Base-by-base conservation (phyloP, 2,888 invertebrate species). In the Eilema griseolum region DNA sequence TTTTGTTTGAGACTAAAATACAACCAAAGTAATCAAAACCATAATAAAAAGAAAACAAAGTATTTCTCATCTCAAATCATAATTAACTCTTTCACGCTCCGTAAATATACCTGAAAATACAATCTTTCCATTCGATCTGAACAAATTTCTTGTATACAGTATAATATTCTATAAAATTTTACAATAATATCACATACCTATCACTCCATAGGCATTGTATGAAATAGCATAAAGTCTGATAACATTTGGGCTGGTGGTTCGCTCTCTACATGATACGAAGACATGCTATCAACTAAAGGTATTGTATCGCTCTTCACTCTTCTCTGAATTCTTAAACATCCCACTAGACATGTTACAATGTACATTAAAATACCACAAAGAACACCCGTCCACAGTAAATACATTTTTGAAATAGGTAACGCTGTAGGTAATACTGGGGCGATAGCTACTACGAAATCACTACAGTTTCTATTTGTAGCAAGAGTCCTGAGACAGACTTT, bases 191-290 rank as follows among this genome's bases (percentile, higher is more conserved):
- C 33, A 64, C 52, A 31, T 31, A 16, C 14, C 8, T 24, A 20
- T 60, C 74, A 80, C 69, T 80, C 70, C 74, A 74, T 88, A 76
- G 70, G 85, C 76, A 88, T 82, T 16, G 84, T 80, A 73, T 88
- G 88, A 66, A 88, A 77, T 71, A 88, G 85, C 46, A 85, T 83
- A 69, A 89, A 89, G 81, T 91, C 91, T 67, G 89, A 84, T 79
- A 90, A 77, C 85, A 90, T 88, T 66, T 83, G 72, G 56, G 75
- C 85, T 12, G 93, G 91, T 0, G 93, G 89, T 20, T 92, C 92
- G 60, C 86, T 90, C 71, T 91, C 91, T 67, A 81, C 85, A 28
- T 79, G 74, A 63, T 82, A 78, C 37, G 80, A 84, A 24, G 86
- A 85, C 3, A 84, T 84, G 31, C 74, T 80, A 68, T 92, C 90